Evolutionary conservation across 37 sponge, comb jelly and placozoan genomes (phyloP), one percentile per base, ranked within the genome.

Genomic region (Axinella damicornis): DNA sequence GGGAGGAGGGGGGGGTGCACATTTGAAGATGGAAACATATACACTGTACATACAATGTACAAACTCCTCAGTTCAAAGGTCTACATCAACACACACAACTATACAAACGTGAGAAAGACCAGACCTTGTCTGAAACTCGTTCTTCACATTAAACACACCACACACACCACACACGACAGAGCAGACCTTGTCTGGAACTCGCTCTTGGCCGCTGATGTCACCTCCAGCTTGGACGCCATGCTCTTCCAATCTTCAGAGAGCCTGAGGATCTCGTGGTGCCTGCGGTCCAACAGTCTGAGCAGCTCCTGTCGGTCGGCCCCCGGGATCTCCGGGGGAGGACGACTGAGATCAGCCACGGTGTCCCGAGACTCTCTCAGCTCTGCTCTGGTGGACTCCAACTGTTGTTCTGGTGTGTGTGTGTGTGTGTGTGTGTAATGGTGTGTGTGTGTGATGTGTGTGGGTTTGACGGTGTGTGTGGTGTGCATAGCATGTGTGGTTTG

Each of bases 231-330:
- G 19, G 79, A 33, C 19, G 80, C 71, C 65, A 93, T 31, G 19
- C 53, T 76, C 40, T 53, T 80, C 93, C 93, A 93, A 40, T 88
- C 90, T 14, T 85, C 81, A 1, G 84, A 60, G 28, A 93, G 87
- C 22, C 73, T 53, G 5, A 52, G 53, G 17, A 93, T 77, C 69
- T 93, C 94, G 27, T 85, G 82, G 25, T 89, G 94, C 27, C 90
- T 59, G 0, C 90, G 60, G 54, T 89, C 90, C 41, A 93, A 80
- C n/a, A 93, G 53, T 69, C 94, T 58, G 28, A 93, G 87, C 75
- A 93, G 83, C 78, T 89, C 87, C 22, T 85, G 72, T 22, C 90
- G 74, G 70, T 93, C 94, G 35, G 89, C 89, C 18, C 90, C 90
- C 21, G 94, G 90, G 30, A 93, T 62, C 16, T 89, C 90, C 0